Evolutionary conservation across 2,888 invertebrate genomes (phyloP), one percentile per base, ranked within the genome.

Genomic region (Stenolophus ochropezus): DNA sequence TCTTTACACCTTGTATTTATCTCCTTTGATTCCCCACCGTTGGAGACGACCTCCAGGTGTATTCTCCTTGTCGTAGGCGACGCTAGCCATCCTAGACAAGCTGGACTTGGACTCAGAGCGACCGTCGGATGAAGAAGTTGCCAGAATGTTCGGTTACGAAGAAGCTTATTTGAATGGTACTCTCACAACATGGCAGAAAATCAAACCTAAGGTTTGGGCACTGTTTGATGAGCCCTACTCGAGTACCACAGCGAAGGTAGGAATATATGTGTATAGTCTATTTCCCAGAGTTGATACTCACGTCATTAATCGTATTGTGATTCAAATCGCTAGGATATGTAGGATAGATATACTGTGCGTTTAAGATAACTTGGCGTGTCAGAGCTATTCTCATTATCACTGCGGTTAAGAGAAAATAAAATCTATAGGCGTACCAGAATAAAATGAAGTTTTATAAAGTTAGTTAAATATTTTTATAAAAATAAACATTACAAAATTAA

Each of bases 191-290:
- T 98, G 98, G 98, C 98, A 98, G 90, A 92, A 94, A 83, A 90
- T 97, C 85, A 97, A 97, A 87, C 98, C 97, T 3, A 95, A 94
- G 88, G 93, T 98, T 74, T 98, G 98, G 98, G 96, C 98, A 2
- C 90, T 98, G 80, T 98, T 99, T 88, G 98, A 98, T 88, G 98
- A 98, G 89, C 98, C 98, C 0, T 97, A 97, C 86, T 98, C 98
- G 84, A 98, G 98, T 80, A 93, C 94, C 74, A 92, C 94, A 83
- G 98, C 98, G 83, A 98, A 98, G 94, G 97, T 96, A 88, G 89
- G 88, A n/a, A n/a, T n/a, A n/a, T n/a, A n/a, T 71, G n/a, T 23
- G 14, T 33, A 5, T 33, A 5, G n/a, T n/a, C n/a, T n/a, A n/a
- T n/a, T n/a, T n/a, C n/a, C n/a, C n/a, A n/a, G n/a, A n/a, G n/a